phyloP scores from a whole-genome alignment of 2,113 vertebrate species.

The Grammomys surdaster region DNA sequence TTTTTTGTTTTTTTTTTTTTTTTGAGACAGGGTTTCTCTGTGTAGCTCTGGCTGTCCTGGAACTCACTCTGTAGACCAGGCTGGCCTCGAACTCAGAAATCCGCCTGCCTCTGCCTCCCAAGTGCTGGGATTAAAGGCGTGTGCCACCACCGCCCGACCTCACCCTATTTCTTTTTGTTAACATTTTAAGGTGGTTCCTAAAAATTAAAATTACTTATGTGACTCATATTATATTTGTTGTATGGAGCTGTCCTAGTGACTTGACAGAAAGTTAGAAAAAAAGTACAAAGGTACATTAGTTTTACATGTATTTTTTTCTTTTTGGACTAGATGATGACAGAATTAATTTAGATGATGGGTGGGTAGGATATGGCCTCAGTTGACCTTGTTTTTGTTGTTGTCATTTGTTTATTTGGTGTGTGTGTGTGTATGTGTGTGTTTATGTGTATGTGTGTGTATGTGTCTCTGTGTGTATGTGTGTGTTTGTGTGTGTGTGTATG shows the following conservation, averaged over 20 bases:
- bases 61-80: too few relatives aligned
- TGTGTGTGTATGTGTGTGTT: too few relatives aligned
- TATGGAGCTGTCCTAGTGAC: not conserved
- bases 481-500: too few relatives aligned
- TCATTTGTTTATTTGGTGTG: not conserved
- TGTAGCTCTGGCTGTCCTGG: too few relatives aligned
- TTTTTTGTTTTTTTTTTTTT: too few relatives aligned
- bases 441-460: too few relatives aligned
- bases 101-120: too few relatives aligned
- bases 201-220: not conserved
- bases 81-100: too few relatives aligned
- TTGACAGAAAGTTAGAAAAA: not conserved
- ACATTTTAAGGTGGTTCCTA: not conserved
- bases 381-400: not conserved
- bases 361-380: not conserved
- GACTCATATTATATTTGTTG: not conserved
- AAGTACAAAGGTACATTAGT: not conserved
- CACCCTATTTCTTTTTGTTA: conserved; percentile 27
- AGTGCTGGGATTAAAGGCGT: too few relatives aligned
- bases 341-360: not conserved
- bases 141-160: too few relatives aligned
- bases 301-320: not conserved
- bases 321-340: not conserved
- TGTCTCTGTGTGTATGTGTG: too few relatives aligned
- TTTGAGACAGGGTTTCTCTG: too few relatives aligned